Evolutionary conservation across 2,113 vertebrate genomes (phyloP), one percentile per base, ranked within the genome.

Genomic region (Chamaea fasciata): DNA sequence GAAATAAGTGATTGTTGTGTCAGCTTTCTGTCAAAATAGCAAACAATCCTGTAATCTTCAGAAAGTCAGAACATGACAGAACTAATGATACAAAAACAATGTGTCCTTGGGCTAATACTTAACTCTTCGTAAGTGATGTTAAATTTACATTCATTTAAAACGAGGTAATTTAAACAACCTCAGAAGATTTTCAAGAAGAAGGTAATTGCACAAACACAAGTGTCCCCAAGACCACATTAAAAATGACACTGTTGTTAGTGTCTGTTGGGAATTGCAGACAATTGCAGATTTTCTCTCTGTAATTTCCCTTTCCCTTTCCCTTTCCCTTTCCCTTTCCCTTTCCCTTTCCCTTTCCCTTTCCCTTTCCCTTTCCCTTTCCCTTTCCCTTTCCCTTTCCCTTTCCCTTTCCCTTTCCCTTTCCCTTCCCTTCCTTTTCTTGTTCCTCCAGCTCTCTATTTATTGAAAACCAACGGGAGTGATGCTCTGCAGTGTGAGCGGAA

Each of bases 31-130:
- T 88, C 91, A 95, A 90, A 96, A 77, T 39, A 79, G 39, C 30
- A 80, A 94, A 91, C 41, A 86, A 86, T 75, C 33, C 52, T 60
- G 47, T 59, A 91, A 63, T 94, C 39, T 70, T 74, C n/a, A 57
- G 49, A 47, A 91, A 90, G 55, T 63, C 9, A 3, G 30, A 57
- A 77, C 70, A 63, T 67, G 56, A 83, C 63, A 80, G 70, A 91
- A 73, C 4, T 49, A 37, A 18, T 46, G 42, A 63, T 26, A 96
- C 11, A 85, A 83, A 95, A 94, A 5, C 55, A 92, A 57, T 63
- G 27, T 94, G 85, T 96, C 92, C 94, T 93, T 94, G 83, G 86
- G 80, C 73, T 81, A 92, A 81, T 68, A 95, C 16, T 17, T 77
- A 42, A 83, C 27, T 28, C 63, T 80, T 68, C 55, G 14, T 87